Evolutionary conservation across 2,888 invertebrate genomes (phyloP).

Genomic region (Drosophila borborema): DNA sequence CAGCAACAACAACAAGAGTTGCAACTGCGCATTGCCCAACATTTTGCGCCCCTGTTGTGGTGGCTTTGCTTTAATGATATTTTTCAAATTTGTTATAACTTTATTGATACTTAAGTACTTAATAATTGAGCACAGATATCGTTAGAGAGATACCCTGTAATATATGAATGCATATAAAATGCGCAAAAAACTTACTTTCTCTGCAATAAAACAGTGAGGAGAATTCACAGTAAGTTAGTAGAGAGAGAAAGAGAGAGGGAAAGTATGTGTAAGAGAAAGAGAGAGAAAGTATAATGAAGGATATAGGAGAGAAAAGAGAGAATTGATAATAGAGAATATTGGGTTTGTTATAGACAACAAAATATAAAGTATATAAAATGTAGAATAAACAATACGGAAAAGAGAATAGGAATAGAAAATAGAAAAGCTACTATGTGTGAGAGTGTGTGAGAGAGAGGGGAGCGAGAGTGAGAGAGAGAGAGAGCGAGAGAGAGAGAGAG

Average conservation of each 20-base stretch:
- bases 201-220: too few species aligned
- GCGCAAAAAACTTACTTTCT: too few species aligned
- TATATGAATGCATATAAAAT: not conserved
- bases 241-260: not conserved
- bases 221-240: not conserved
- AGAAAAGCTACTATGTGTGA: not conserved
- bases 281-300: not conserved
- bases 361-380: too few species aligned
- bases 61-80: conserved; percentile 44
- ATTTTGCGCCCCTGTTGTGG: conserved; percentile 27
- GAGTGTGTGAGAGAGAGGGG: too few species aligned
- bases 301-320: not conserved
- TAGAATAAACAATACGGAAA: too few species aligned
- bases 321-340: not conserved
- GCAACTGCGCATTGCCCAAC: conserved; percentile 17
- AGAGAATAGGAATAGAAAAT: not conserved
- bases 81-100: conserved; percentile 38
- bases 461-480: too few species aligned
- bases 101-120: conserved; percentile 45
- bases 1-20: conserved; percentile 5
- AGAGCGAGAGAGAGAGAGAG: not conserved
- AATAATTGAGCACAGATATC: conserved; percentile 1
- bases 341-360: not conserved
- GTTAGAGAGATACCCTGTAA: not conserved
- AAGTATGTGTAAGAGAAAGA: not conserved